A percentile compares a stretch with the other conserved stretches of the same genome.
phyloP scores from a whole-genome alignment of 2,113 vertebrate species.

The Synodontis membranacea region DNA sequence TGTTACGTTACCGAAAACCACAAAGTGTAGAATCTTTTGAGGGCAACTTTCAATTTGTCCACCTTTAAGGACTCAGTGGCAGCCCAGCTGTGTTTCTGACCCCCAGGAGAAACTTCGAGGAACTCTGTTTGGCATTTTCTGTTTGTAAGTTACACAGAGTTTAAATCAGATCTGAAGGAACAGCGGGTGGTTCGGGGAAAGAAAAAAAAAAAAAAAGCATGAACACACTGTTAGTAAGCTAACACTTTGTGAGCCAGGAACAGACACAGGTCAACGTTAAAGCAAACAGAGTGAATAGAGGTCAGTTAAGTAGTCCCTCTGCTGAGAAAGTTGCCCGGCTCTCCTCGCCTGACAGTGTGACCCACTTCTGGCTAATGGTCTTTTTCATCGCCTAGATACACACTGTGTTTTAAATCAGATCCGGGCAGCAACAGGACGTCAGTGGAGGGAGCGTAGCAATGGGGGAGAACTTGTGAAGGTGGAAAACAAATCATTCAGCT shows the following conservation, averaged over 20 bases:
- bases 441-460: no score
- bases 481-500: no score
- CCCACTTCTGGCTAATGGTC: constrained; percentile 64
- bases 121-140: background rate
- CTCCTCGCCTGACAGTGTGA: constrained; percentile 53
- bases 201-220: background rate
- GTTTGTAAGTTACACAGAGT: background rate
- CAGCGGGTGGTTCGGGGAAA: background rate
- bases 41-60: background rate
- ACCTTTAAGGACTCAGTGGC: background rate
- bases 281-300: constrained; percentile 38
- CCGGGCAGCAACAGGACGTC: no score
- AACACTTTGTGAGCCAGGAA: background rate
- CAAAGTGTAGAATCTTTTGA: background rate
- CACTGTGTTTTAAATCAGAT: no score
- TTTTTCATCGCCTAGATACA: constrained; percentile 45
- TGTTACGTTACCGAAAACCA: background rate
- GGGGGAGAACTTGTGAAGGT: no score
- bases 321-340: constrained; percentile 38
- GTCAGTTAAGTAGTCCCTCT: constrained; percentile 18
- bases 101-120: background rate
- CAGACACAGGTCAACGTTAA: constrained; percentile 14
- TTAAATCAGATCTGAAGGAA: background rate
- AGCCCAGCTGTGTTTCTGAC: background rate
- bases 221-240: background rate